Evolutionary conservation across 2,113 vertebrate genomes (phyloP).

Genomic region (Hypanus sabinus): DNA sequence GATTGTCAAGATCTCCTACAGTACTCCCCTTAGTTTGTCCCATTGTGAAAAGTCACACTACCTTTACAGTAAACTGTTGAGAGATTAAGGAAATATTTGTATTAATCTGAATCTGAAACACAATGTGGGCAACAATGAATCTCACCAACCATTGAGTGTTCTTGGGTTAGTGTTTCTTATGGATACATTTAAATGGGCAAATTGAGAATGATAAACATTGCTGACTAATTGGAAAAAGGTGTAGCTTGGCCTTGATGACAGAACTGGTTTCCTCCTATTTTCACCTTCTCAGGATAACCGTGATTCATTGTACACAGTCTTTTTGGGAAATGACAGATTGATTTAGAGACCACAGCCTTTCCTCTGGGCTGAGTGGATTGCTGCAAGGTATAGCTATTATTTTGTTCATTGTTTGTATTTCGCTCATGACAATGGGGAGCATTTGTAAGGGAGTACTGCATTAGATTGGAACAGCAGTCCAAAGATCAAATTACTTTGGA

Average conservation of each 20-base stretch:
- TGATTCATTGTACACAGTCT: neutral
- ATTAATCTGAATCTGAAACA: neutral
- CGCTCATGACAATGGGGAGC: neutral
- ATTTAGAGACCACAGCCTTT: neutral
- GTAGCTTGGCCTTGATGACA: neutral
- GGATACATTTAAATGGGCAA: neutral
- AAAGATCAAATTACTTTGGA: neutral
- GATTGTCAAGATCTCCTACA: neutral
- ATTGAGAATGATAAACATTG: neutral
- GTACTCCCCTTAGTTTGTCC: neutral
- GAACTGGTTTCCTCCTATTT: neutral
- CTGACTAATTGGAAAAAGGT: neutral
- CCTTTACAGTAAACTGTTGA: neutral
- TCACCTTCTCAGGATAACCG: neutral
- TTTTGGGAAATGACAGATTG: too few relatives aligned
- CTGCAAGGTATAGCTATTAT: neutral
- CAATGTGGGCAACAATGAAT: neutral
- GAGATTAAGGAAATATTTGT: neutral
- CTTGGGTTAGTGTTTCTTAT: neutral
- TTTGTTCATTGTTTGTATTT: neutral
- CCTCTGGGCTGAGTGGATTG: neutral
- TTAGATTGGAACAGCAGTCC: neutral
- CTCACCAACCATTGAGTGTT: neutral
- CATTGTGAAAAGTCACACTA: neutral
- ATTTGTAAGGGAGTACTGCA: neutral